phyloP scores from a whole-genome alignment of 92 coral and sea anemone genomes.

The Blastomussa wellsi region DNA sequence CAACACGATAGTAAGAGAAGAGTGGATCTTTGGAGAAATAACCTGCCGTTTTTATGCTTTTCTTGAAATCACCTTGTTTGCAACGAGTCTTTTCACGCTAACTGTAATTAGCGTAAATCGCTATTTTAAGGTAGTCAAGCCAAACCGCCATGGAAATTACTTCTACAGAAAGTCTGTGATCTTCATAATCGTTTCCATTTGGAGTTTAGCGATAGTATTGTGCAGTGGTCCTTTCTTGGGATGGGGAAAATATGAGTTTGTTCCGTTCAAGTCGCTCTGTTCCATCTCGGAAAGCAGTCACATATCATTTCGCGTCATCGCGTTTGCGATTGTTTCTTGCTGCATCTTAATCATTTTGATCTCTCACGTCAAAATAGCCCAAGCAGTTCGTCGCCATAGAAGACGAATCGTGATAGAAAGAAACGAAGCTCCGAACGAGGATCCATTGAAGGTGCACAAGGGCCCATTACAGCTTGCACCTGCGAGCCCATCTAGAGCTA shows the following conservation, averaged over 20 bases:
- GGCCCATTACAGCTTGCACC: not conserved
- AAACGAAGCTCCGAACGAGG: not conserved
- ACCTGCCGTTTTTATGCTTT: conserved; percentile 36
- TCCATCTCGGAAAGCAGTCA: conserved; percentile 51
- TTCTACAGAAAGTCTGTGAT: conserved; percentile 29
- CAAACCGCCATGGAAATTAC: not conserved
- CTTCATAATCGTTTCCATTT: conserved; percentile 17
- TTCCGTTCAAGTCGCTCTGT: conserved; percentile 42
- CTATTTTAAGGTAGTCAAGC: conserved; percentile 32
- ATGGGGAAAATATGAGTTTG: conserved; percentile 61
- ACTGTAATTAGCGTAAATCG: conserved; percentile 51
- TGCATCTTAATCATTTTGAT: conserved; percentile 28
- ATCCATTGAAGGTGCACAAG: too few species aligned
- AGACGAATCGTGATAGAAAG: conserved; percentile 22
- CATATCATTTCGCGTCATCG: conserved; percentile 41
- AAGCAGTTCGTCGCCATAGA: conserved; percentile 47
- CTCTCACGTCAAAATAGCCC: conserved; percentile 44
- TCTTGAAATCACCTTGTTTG: conserved; percentile 30
- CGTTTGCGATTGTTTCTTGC: conserved; percentile 24
- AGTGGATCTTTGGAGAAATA: conserved; percentile 38
- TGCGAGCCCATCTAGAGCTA: not conserved
- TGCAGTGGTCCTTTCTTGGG: conserved; percentile 56
- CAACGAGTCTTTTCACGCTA: conserved; percentile 32
- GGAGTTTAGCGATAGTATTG: conserved; percentile 37
- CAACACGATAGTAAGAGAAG: conserved; percentile 31